Conservation (phyloP, 2,797 vertebrate genomes). For the Gymnodraco acuticeps region DNA sequence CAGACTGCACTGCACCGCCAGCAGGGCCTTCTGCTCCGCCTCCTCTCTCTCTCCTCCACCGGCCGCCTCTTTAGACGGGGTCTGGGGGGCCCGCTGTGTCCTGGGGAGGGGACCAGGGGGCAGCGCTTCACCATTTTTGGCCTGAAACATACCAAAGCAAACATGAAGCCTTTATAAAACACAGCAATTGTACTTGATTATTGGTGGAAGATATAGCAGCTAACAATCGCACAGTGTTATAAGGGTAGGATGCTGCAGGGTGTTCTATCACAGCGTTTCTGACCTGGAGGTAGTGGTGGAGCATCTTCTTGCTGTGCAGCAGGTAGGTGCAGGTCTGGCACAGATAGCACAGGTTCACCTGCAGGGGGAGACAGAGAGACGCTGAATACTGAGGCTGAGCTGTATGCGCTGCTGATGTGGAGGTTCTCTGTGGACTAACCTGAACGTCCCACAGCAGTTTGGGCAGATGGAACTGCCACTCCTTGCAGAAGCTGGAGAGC, state of each 20-base stretch:
- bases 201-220: too few species aligned
- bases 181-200: too few species aligned
- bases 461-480: slow-evolving; percentile 98
- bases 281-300: slow-evolving; percentile 98
- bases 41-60: slow-evolving; percentile 87
- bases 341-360: slow-evolving; percentile 96
- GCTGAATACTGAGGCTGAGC: not conserved
- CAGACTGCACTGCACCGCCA: slow-evolving; percentile 93
- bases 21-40: slow-evolving; percentile 91
- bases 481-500: slow-evolving; percentile 95
- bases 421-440: slow-evolving; percentile 72
- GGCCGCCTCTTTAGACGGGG: slow-evolving; percentile 83
- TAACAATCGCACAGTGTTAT: too few species aligned
- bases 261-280: slow-evolving; percentile 18
- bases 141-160: slow-evolving; percentile 75
- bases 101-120: slow-evolving; percentile 86
- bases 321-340: slow-evolving; percentile 98
- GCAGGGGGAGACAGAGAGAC: slow-evolving; percentile 14
- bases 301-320: slow-evolving; percentile 98
- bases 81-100: slow-evolving; percentile 83
- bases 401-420: not conserved
- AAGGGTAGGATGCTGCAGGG: not conserved
- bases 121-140: slow-evolving; percentile 92
- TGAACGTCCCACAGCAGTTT: slow-evolving; percentile 94
- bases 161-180: too few species aligned